Evolutionary conservation across 2,797 vertebrate genomes (phyloP), one percentile per base, ranked within the genome.

Genomic region (Manis pentadactyla): DNA sequence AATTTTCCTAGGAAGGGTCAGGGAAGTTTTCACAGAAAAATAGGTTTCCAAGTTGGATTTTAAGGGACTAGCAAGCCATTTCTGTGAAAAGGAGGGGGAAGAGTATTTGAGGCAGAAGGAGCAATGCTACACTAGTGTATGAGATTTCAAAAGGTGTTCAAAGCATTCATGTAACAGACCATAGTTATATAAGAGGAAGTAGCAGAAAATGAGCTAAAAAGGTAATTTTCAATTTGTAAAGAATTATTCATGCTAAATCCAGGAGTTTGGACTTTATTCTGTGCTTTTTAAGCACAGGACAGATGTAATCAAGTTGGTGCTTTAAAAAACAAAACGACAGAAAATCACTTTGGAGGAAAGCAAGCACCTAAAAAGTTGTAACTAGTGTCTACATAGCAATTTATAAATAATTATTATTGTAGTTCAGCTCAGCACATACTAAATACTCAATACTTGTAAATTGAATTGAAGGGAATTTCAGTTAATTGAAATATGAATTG

Each of bases 361-460:
- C 11, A 95, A 87, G 74, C 27, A 57, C 39, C 42, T 46, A 75
- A 27, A 59, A 87, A 96, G 42, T 87, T 69, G 57, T 27, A 96
- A 93, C 15, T 93, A 81, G 61, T 7, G 89, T 81, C 77, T 75
- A 68, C 13, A 73, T 39, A 95, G 17, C 19, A 94, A 94, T 55
- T 93, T 87, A 92, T 71, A 95, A 37, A 81, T 90, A 78, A 75
- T 96, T 97, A 75, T 93, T 94, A 77, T 66, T 93, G 10, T 87
- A 95, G 71, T 73, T 95, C 73, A 78, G 29, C 13, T 61, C 81
- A 57, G 34, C 27, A 82, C 49, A 78, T 61, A 84, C n/a, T 89
- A 84, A 83, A 93, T 12, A 59, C 4, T 51, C 73, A 75, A 87
- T 69, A 87, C 5, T 64, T 90, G 1, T 49, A 91, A 96, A 77